phyloP scores from a whole-genome alignment of 2,113 vertebrate species.

The Pangasianodon hypophthalmus region DNA sequence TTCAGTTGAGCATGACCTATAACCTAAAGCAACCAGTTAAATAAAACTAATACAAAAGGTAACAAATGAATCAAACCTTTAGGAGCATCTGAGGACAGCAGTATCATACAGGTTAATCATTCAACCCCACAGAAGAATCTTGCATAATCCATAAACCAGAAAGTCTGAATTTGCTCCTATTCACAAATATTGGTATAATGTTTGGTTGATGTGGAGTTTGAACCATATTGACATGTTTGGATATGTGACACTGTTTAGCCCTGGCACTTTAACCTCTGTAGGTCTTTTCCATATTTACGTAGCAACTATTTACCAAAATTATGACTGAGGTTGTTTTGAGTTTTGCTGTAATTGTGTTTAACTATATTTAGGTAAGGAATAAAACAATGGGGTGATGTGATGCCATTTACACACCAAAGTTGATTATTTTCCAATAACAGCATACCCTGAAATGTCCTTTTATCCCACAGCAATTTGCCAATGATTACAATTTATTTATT shows the following conservation, averaged over 20 bases:
- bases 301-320: not conserved
- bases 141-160: not conserved
- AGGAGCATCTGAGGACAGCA: not conserved
- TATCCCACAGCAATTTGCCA: not conserved
- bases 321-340: not conserved
- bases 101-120: slow-evolving; percentile 34
- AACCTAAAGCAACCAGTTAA: not conserved
- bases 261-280: slow-evolving; percentile 1
- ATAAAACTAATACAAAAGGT: not conserved
- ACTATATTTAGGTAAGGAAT: not conserved
- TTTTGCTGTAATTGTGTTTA: not conserved
- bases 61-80: not conserved
- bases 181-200: not conserved
- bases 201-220: slow-evolving; percentile 34
- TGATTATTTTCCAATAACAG: not conserved
- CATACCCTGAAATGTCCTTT: not conserved
- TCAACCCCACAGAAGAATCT: not conserved
- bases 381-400: not conserved
- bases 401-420: not conserved
- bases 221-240: slow-evolving; percentile 34
- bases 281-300: not conserved
- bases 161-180: not conserved
- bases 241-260: not conserved
- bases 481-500: not conserved
- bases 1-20: not conserved